Evolutionary conservation across 2,888 invertebrate genomes (phyloP).

Genomic region (Agapostemon virescens): DNA sequence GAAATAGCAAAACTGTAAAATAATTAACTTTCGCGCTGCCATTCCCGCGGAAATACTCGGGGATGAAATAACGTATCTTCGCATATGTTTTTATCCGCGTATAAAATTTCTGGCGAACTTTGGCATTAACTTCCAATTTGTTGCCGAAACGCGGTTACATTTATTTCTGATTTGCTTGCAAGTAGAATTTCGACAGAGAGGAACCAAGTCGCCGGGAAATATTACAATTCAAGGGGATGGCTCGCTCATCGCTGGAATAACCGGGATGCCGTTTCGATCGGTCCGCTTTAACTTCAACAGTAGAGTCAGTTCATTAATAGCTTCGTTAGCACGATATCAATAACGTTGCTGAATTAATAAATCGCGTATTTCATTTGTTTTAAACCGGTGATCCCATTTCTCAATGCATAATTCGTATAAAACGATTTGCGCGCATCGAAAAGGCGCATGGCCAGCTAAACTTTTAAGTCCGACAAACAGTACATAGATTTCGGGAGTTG

Average conservation of each 20-base stretch:
- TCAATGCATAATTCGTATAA: not conserved
- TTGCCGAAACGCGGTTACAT: not conserved
- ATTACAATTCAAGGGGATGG: not conserved
- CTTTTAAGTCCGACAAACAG: too few species aligned
- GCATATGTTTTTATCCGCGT: not conserved
- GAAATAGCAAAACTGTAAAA: not conserved
- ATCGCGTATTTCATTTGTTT: not conserved
- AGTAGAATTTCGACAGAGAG: not conserved
- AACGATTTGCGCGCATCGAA: not conserved
- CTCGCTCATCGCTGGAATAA: not conserved
- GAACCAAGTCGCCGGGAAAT: not conserved
- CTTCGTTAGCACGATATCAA: conserved; percentile 25
- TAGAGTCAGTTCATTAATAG: conserved; percentile 1
- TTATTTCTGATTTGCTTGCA: not conserved
- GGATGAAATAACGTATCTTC: not conserved
- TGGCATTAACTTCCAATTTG: not conserved
- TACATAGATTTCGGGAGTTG: too few species aligned
- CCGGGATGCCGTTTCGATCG: conserved; percentile 11
- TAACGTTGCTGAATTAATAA: conserved; percentile 10
- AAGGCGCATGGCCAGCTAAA: too few species aligned
- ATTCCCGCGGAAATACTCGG: not conserved
- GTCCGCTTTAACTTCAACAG: conserved; percentile 23
- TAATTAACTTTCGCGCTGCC: not conserved
- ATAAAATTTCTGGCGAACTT: not conserved
- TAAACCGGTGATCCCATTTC: not conserved